Evolutionary conservation across 1,140 invertebrate species (phyloP).

Genomic region (Drosophila arizonae): DNA sequence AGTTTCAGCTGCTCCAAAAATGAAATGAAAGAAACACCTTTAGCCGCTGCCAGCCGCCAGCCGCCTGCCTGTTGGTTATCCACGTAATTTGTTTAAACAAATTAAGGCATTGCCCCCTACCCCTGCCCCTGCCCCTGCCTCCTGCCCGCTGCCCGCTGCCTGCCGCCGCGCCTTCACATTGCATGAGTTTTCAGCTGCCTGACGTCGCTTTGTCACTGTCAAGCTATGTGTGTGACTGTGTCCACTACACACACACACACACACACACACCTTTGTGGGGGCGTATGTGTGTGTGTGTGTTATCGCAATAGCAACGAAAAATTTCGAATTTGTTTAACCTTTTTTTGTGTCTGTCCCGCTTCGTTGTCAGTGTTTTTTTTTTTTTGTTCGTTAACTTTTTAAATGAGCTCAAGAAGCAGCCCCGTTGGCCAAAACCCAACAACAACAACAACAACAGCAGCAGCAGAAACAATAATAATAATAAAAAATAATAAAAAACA

Average conservation of each 20-base stretch:
- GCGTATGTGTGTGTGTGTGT: slow-evolving; percentile 36
- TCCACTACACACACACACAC: slow-evolving; percentile 39
- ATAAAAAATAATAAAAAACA: slow-evolving; percentile 17
- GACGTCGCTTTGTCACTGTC: slow-evolving; percentile 79
- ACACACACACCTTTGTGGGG: slow-evolving; percentile 5
- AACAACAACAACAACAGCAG: slow-evolving; percentile 24
- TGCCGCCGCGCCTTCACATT: background rate
- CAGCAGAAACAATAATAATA: background rate
- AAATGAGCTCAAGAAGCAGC: slow-evolving; percentile 46
- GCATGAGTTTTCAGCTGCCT: slow-evolving; percentile 50
- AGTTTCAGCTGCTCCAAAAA: slow-evolving; percentile 72
- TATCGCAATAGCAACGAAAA: slow-evolving; percentile 56
- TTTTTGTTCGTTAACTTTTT: slow-evolving; percentile 31
- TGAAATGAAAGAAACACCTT: slow-evolving; percentile 35
- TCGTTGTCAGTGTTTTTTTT: slow-evolving; percentile 49
- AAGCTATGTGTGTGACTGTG: slow-evolving; percentile 33
- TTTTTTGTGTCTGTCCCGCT: slow-evolving; percentile 17
- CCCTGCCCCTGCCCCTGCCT: background rate
- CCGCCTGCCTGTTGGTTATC: slow-evolving; percentile 45
- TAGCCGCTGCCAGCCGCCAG: slow-evolving; percentile 8
- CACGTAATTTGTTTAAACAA: slow-evolving; percentile 81
- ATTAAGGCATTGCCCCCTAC: slow-evolving; percentile 55
- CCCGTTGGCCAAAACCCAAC: slow-evolving; percentile 62
- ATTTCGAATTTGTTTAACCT: slow-evolving; percentile 75
- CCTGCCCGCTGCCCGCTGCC: background rate